Evolutionary conservation across 2,113 vertebrate genomes (phyloP), one percentile per base, ranked within the genome.

Genomic region (Telmatochromis sp.): DNA sequence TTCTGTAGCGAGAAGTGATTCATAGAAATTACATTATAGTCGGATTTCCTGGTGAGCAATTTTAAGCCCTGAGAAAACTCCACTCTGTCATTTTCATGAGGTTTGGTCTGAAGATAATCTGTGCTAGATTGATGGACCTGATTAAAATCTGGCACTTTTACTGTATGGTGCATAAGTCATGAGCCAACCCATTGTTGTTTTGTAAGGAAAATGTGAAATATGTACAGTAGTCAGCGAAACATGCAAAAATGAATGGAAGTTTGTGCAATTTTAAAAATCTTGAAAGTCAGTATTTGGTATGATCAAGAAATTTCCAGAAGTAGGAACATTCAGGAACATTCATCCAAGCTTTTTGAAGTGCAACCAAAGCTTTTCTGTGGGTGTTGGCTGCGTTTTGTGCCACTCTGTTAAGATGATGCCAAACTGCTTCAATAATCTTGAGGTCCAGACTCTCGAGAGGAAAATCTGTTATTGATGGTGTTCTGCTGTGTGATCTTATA

Each of bases 381-480:
- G 33, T 21, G 11, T 68, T 23, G 7, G 63, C 63, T 68, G 63
- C 1, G 4, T 68, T 40, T 68, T 40, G 63, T 40, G 40, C n/a
- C 35, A 23, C 35, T 68, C 63, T 40, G 35, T 68, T 4, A 68
- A 6, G 35, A 68, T 0, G 63, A 68, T 40, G n/a, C 63, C 63
- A 40, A 0, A 9, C 35, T 4, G n/a, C 63, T 68, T 68, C 63
- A 40, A 14, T 40, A 68, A 68, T 3, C 19, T 68, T 9, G 63
- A 21, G 63, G 35, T 68, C 60, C 60, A 65, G 33, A 37, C 33
- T 65, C 60, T 37, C 1, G 2, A 37, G 60, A 8, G 60, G 7
- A 68, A 68, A 68, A 68, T 68, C 33, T 68, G 12, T 21, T 68
- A 68, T 68, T 68, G 63, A 68, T 68, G 19, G 3, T 40, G 63